These are phyloP conservation scores for Galbula dea DNA, from an alignment of 2,113 vertebrate genomes.

Conservation along the genomic window DNA sequence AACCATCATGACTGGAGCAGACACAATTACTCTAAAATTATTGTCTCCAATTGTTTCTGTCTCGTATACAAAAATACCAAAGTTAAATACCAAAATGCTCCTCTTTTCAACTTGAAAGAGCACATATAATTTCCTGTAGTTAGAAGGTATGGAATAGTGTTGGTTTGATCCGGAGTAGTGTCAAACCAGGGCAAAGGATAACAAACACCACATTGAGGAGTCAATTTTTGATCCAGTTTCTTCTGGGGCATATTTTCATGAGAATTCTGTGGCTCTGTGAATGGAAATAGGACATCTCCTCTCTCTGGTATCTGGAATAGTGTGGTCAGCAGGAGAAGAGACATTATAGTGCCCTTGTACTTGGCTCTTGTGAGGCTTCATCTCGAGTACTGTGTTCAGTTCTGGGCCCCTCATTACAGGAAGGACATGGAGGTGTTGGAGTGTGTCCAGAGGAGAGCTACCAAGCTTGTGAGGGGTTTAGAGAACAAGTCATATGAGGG, in stretches of 20 bases:
- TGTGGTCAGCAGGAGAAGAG: too few species aligned
- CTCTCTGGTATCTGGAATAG: too few species aligned
- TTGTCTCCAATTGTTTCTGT: background rate
- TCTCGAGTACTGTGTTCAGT: too few species aligned
- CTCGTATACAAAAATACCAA: background rate
- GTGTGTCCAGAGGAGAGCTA: too few species aligned
- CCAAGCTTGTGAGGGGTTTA: too few species aligned
- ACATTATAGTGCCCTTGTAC: too few species aligned
- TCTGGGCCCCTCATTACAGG: too few species aligned
- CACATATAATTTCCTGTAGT: background rate
- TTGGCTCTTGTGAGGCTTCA: too few species aligned
- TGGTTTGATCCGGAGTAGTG: background rate
- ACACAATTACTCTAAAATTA: background rate
- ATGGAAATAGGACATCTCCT: background rate
- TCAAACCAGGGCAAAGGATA: background rate
- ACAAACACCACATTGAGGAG: background rate
- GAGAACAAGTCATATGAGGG: too few species aligned
- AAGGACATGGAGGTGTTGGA: too few species aligned
- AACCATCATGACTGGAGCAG: background rate
- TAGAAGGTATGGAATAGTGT: background rate
- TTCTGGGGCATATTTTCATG: background rate
- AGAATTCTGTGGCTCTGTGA: background rate
- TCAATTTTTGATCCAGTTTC: background rate
- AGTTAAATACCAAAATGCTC: background rate
- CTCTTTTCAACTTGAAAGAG: background rate